A percentile compares a stretch with the other conserved stretches of the same genome.
phyloP scores from a whole-genome alignment of 2,113 vertebrate genomes.

The Mugil cephalus region DNA sequence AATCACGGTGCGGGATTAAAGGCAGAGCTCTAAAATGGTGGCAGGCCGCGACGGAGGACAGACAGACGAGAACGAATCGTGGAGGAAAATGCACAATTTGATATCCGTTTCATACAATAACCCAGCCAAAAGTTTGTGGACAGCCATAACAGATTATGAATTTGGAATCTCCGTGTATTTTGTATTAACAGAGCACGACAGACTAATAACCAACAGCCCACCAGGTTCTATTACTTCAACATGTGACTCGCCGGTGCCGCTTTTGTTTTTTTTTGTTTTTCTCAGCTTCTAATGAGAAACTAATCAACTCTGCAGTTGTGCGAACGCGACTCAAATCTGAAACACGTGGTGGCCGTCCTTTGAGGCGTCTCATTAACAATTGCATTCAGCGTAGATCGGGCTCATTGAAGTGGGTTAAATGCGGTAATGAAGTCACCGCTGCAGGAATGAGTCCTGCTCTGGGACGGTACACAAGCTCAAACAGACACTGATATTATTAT shows the following conservation, averaged over 20 bases:
- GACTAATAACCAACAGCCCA: not conserved
- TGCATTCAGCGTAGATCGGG: constrained; percentile 17
- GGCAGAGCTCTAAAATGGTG: constrained; percentile 81
- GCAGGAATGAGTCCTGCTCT: constrained; percentile 28
- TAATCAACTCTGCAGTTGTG: constrained; percentile 10
- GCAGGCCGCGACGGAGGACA: constrained; percentile 43
- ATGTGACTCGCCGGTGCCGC: constrained; percentile 27
- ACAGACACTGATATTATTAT: constrained; percentile 17
- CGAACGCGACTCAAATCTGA: constrained; percentile 26
- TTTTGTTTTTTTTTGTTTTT: too few relatives aligned
- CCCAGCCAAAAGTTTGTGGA: not conserved
- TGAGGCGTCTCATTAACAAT: constrained; percentile 37
- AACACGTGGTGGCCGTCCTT: constrained; percentile 31
- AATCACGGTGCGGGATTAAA: constrained; percentile 81
- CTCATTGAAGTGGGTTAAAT: constrained; percentile 25
- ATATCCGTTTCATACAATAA: not conserved
- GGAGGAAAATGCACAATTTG: not conserved
- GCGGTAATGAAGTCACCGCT: constrained; percentile 33
- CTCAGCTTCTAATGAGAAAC: constrained; percentile 36
- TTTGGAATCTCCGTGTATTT: not conserved
- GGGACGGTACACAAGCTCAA: not conserved
- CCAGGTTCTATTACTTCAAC: not conserved
- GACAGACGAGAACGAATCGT: constrained; percentile 45
- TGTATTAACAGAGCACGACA: not conserved
- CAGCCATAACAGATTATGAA: not conserved